phyloP scores from a whole-genome alignment of 2,888 invertebrate genomes.

The Graphium colonna region DNA sequence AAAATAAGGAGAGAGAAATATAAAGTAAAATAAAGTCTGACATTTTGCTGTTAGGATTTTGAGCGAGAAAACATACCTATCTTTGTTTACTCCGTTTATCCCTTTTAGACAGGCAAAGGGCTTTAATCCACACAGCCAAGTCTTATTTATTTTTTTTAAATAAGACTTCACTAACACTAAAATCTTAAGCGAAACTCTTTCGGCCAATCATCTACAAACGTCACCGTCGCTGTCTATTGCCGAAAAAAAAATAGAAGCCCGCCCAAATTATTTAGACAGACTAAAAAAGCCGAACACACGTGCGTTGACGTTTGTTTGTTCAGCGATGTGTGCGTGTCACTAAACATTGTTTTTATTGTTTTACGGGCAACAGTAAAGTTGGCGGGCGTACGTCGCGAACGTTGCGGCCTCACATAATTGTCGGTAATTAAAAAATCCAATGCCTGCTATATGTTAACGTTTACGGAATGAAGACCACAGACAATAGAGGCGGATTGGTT shows the following conservation, averaged over 20 bases:
- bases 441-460: constrained; percentile 17
- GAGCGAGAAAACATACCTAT: no score
- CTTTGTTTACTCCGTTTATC: no score
- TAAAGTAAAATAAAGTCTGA: no score
- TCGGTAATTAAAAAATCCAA: constrained; percentile 41
- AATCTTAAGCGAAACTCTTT: neutral
- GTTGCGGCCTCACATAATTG: constrained; percentile 45
- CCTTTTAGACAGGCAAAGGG: no score
- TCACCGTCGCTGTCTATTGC: constrained; percentile 12
- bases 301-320: constrained; percentile 59
- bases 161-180: no score
- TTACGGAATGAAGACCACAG: constrained; percentile 33
- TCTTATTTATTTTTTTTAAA: no score
- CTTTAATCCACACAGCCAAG: no score
- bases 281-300: constrained; percentile 40
- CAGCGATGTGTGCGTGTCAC: constrained; percentile 63
- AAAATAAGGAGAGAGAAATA: no score
- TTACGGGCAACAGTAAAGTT: constrained; percentile 52
- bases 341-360: constrained; percentile 64
- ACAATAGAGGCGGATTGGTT: constrained; percentile 8
- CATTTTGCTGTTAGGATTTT: no score
- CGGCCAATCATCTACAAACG: neutral
- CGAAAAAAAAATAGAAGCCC: constrained; percentile 2
- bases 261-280: constrained; percentile 16
- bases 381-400: constrained; percentile 27